Conservation (phyloP, 2,888 invertebrate genomes). For the Ormyrus nitidulus region DNA sequence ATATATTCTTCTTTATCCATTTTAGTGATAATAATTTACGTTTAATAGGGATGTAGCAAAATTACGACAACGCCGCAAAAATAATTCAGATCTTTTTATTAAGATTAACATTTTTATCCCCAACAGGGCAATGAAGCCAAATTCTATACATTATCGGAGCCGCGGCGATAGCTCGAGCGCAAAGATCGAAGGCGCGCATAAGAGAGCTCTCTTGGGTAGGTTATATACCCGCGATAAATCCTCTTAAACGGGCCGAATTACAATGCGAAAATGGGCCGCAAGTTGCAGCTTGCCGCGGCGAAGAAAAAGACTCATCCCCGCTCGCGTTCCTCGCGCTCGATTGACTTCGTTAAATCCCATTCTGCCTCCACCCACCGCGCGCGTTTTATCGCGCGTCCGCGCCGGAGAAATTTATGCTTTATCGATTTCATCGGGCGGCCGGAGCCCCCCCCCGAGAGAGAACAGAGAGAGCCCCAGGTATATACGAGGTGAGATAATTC, state of each 20-base stretch:
- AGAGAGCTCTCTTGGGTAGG: not conserved
- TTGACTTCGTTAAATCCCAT: slow-evolving; percentile 38
- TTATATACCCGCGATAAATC: slow-evolving; percentile 32
- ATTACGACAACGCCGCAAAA: too few relatives aligned
- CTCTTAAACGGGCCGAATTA: slow-evolving; percentile 43
- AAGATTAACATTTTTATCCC: too few relatives aligned
- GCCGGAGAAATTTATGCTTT: slow-evolving; percentile 35
- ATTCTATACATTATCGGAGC: too few relatives aligned
- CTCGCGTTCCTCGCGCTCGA: not conserved
- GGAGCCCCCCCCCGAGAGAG: slow-evolving; percentile 31
- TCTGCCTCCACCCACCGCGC: slow-evolving; percentile 9
- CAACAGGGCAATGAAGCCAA: not conserved
- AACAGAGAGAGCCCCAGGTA: not conserved
- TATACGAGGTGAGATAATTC: slow-evolving; percentile 20
- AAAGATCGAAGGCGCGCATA: slow-evolving; percentile 17
- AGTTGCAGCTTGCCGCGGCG: not conserved
- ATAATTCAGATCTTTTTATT: too few relatives aligned
- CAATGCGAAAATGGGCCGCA: slow-evolving; percentile 29
- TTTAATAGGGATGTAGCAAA: too few relatives aligned
- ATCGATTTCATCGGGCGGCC: slow-evolving; percentile 29
- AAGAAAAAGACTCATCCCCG: not conserved
- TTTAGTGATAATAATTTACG: not conserved
- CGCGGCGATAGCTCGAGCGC: not conserved
- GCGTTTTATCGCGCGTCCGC: not conserved
- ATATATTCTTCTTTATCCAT: not conserved